Evolutionary conservation across 1,140 invertebrate species (phyloP).

Genomic region (Hydropsyche tenuis): DNA sequence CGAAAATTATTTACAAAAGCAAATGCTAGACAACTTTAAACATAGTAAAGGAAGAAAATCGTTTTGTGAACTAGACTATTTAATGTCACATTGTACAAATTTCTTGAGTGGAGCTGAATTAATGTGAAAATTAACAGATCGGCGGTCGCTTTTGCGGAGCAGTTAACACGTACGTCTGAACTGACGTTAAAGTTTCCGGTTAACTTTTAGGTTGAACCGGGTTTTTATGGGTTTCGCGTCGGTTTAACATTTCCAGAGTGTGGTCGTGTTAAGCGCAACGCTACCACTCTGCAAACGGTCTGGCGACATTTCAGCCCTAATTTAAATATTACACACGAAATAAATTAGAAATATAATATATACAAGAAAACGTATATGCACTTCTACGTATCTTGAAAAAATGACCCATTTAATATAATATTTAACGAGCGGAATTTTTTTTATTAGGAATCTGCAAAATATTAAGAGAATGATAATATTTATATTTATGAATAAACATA

Average conservation of each 20-base stretch:
- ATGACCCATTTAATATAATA: too few species aligned
- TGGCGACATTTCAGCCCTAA: not conserved
- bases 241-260: conserved; percentile 7
- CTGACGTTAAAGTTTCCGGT: conserved; percentile 1
- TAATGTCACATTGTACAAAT: too few species aligned
- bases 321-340: not conserved
- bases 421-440: too few species aligned
- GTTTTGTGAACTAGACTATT: too few species aligned
- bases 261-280: not conserved
- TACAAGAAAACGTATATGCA: not conserved
- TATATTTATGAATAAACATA: too few species aligned
- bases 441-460: too few species aligned
- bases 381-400: too few species aligned
- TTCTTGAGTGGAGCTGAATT: not conserved
- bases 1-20: too few species aligned
- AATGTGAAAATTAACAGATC: not conserved
- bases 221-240: conserved; percentile 6
- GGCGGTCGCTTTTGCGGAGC: not conserved
- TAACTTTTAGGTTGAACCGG: conserved; percentile 2
- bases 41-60: too few species aligned
- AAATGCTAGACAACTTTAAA: too few species aligned
- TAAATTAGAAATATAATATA: not conserved
- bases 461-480: too few species aligned
- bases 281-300: not conserved
- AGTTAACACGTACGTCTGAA: conserved; percentile 8